Evolutionary conservation across 1,140 invertebrate genomes (phyloP), one percentile per base, ranked within the genome.

Genomic region (Drosophila sp.): DNA sequence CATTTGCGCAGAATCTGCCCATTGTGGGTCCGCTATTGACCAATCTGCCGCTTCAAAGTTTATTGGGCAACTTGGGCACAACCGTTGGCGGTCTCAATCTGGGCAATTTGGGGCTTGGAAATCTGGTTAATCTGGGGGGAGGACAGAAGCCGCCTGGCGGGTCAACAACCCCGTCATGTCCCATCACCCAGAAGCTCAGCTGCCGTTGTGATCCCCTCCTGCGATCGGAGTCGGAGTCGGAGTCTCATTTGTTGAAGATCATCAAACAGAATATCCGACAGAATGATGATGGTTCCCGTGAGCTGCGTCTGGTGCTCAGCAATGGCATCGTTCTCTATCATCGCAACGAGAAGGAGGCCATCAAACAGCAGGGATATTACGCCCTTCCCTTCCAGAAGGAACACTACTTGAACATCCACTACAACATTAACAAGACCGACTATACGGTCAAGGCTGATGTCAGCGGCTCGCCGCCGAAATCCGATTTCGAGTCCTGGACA

Each of bases 191-290:
- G 57, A 86, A 75, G 45, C 80, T 86, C 0, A 76, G 32, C 13
- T 90, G 89, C 14, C 89, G 89, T 66, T 90, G 89, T n/a, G 89
- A 90, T 21, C 75, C 78, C 0, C 9, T 90, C 11, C 1, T 90
- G 2, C 61, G 81, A 38, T 8, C 74, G 27, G 64, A 69, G 7
- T 40, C 64, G 0, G 56, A 80, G 16, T 1, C 7, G 27, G 40
- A 48, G 40, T 7, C 56, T 4, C 54, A 82, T 6, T 51, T 67
- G 36, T 46, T 90, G 21, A 73, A 75, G 25, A 90, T 90, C 11
- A 18, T 71, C 43, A 70, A 74, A 0, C 89, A 90, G 41, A 89
- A 80, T 40, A 58, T 72, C 2, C 50, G 76, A 3, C 45, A 46
- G 2, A 90, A 89, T 16, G 75, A 77, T 7, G 76, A 90, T 34